A percentile compares a stretch with the other conserved stretches of the same genome.
phyloP scores from a whole-genome alignment of 2,888 invertebrate species.

The Leptopilina drosophilae region DNA sequence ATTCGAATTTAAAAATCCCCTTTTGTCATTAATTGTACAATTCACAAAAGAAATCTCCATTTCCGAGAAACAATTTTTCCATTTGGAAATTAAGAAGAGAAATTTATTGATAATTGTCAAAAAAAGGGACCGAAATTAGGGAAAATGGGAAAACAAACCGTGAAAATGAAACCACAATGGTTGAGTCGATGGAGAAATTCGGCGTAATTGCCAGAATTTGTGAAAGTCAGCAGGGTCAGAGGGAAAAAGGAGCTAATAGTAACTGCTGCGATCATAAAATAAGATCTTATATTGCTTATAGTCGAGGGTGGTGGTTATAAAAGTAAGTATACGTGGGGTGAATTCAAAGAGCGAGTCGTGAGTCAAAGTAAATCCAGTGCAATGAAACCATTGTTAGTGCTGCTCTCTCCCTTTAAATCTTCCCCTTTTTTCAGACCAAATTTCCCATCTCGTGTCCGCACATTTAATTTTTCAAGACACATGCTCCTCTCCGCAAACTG shows the following conservation, averaged over 20 bases:
- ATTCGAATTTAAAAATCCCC: too few relatives aligned
- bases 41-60: too few relatives aligned
- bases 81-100: too few relatives aligned
- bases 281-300: slow-evolving; percentile 11
- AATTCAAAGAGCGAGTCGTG: slow-evolving; percentile 48
- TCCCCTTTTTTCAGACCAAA: neutral
- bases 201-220: slow-evolving; percentile 12
- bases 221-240: slow-evolving; percentile 5
- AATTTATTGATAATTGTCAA: too few relatives aligned
- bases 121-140: too few relatives aligned
- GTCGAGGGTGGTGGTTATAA: slow-evolving; percentile 23
- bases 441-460: neutral
- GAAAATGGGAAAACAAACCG: neutral
- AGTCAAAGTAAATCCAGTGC: slow-evolving; percentile 57
- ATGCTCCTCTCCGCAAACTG: neutral
- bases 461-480: slow-evolving; percentile 2
- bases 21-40: too few relatives aligned
- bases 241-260: slow-evolving; percentile 5
- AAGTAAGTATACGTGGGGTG: slow-evolving; percentile 46
- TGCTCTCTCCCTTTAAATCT: neutral
- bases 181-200: neutral
- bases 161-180: neutral
- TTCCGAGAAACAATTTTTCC: too few relatives aligned
- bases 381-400: slow-evolving; percentile 56
- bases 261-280: slow-evolving; percentile 3